Conservation (phyloP, 2,113 vertebrate species). For the Phaetusa simplex region DNA sequence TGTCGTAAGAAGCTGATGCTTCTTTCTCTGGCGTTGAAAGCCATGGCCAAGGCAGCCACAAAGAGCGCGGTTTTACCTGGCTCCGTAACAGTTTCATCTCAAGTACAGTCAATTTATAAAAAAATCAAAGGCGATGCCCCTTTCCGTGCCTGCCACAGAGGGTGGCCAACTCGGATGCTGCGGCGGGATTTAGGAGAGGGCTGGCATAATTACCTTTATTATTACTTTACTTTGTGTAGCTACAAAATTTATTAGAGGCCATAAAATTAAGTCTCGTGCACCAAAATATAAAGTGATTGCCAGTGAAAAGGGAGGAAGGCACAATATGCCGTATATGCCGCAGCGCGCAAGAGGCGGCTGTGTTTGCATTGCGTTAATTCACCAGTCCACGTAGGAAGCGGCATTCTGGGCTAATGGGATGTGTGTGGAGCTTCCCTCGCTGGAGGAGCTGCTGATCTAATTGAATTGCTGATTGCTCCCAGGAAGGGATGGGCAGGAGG, state of each 20-base stretch:
- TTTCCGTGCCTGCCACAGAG: neutral
- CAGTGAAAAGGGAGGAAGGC: neutral
- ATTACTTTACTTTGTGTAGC: neutral
- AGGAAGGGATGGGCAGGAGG: neutral
- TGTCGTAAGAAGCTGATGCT: too few relatives aligned
- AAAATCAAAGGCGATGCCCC: neutral
- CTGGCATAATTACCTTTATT: neutral
- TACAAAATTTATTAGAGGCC: neutral
- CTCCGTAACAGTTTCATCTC: neutral
- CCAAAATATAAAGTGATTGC: neutral
- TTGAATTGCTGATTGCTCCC: neutral
- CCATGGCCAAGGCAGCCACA: neutral
- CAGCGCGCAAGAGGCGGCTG: neutral
- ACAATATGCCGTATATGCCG: rapidly evolving
- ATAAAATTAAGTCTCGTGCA: neutral
- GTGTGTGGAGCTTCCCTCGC: neutral
- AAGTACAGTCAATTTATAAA: neutral
- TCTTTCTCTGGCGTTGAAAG: neutral
- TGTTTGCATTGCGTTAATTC: neutral
- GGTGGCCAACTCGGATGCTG: neutral
- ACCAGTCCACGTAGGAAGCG: rapidly evolving
- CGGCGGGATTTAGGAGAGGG: neutral
- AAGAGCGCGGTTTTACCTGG: neutral
- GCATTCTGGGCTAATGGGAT: neutral
- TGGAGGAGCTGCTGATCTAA: neutral